Evolutionary conservation across 92 coral and sea anemone genomes (phyloP), one percentile per base, ranked within the genome.

Genomic region (Epizoanthus ramosus): DNA sequence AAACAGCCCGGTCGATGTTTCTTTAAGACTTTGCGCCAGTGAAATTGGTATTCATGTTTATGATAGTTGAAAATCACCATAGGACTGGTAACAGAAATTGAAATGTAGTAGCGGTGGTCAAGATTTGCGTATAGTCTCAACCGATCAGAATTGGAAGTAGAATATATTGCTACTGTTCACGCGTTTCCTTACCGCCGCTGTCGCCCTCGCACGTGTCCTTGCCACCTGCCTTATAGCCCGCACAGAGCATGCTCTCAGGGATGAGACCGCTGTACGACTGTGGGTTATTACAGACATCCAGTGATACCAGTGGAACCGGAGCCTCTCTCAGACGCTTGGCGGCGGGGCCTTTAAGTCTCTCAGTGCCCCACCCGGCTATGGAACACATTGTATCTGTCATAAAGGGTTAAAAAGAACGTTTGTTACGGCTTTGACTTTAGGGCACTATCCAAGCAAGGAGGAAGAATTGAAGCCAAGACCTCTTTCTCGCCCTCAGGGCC

Each of bases 341-440:
- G 59, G 79, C 37, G 12, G 97, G 90, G 21, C 95, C 93, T 60
- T 91, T 89, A 8, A 93, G 74, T 43, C 84, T 88, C 54, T 90
- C 85, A n/a, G 85, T 95, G 0, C 98, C 98, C 98, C 98, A 95
- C 10, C 98, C 98, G 16, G 98, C 98, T 23, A 93, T 94, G 73
- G 94, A 94, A 76, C 98, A 95, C 84, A 92, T 80, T 50, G 84
- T 93, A 72, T 90, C 98, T 95, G 77, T 22, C 74, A 56, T 8
- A 73, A 57, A 25, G 5, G 12, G 79, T 31, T 74, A 24, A 8
- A 57, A 31, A 35, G 9, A 73, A 8, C 10, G 7, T 33, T 67
- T 67, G 72, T 50, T 12, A 50, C 54, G 8, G 54, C 54, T 50
- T 50, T 1, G 15, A 50, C 54, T 9, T 50, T 50, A 50, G 54